Evolutionary conservation across 2,888 invertebrate genomes (phyloP).

Genomic region (Ormyrus rosae): DNA sequence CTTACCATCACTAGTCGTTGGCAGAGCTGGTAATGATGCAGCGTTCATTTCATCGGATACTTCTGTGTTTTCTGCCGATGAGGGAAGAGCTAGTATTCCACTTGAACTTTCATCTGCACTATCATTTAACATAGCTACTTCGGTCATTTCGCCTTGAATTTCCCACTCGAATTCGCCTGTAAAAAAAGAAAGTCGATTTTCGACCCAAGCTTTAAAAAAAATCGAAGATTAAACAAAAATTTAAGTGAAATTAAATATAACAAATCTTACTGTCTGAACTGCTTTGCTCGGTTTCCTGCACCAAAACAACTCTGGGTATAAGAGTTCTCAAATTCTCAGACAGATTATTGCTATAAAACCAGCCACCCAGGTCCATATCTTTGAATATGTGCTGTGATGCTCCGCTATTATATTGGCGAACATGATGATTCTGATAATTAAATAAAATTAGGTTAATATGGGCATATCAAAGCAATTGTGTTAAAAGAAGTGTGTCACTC

Average conservation of each 20-base stretch:
- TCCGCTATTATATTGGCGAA: slow-evolving; percentile 75
- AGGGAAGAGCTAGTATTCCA: slow-evolving; percentile 66
- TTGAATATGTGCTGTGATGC: slow-evolving; percentile 72
- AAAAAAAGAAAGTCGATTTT: slow-evolving; percentile 11
- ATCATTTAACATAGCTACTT: slow-evolving; percentile 73
- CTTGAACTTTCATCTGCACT: slow-evolving; percentile 65
- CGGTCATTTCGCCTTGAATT: slow-evolving; percentile 78
- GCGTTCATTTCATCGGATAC: slow-evolving; percentile 62
- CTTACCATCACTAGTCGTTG: slow-evolving; percentile 62
- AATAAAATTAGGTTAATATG: no score
- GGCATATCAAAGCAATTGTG: no score
- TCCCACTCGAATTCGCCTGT: slow-evolving; percentile 87
- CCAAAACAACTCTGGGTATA: slow-evolving; percentile 81
- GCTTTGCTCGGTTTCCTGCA: slow-evolving; percentile 78
- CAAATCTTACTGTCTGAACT: slow-evolving; percentile 81
- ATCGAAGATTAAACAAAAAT: background rate
- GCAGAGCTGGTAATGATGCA: slow-evolving; percentile 67
- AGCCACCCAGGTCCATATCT: slow-evolving; percentile 80
- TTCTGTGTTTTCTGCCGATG: slow-evolving; percentile 57
- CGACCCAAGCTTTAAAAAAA: background rate
- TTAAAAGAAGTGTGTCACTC: slow-evolving; percentile 54
- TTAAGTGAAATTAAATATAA: slow-evolving; percentile 14
- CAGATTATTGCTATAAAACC: slow-evolving; percentile 85
- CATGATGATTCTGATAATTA: slow-evolving; percentile 73
- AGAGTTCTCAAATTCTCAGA: slow-evolving; percentile 86